Base-by-base conservation (phyloP, 2,888 invertebrate species). In the Xanthorhoe designata region DNA sequence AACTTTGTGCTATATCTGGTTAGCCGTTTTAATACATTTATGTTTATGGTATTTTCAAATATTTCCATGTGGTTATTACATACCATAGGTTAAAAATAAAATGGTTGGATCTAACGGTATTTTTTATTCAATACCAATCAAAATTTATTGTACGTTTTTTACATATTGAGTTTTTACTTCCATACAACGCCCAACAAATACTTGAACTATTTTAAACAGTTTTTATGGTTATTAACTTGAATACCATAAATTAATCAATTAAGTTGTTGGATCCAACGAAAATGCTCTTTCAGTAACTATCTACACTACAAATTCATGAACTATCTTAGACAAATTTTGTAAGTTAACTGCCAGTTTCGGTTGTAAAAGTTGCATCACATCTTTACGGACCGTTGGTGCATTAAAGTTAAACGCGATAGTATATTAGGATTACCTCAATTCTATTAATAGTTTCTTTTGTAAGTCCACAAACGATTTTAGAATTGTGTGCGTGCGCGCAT, bases 381-480 rank as follows among this genome's bases (percentile, higher is more conserved):
- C 18, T 50, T 55, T 54, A 61, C 49, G 3, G 45, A 15, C 2
- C 19, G 54, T 45, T 53, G 17, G 53, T 18, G 24, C 49, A 45
- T 51, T 58, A 50, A 61, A 62, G 58, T 66, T 49, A 57, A 61
- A 57, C 57, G 52, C 47, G 51, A 19, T 58, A 61, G 24, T 62
- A 54, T 42, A 54, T 53, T 64, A 42, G 54, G 55, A 59, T 47
- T 38, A 66, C 59, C 51, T 47, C 15, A 35, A 63, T 59, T 51
- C 24, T 29, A 15, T 61, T 62, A 49, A 53, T 54, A 19, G 51
- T 54, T 7, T 49, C 58, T 61, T 47, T 45, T 51, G 60, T 56
- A 52, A 55, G 55, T 51, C 29, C 38, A 64, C 24, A 50, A 18
- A 35, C 42, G 42, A 15, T n/a, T 51, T 55, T 17, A 8, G 15